Evolutionary conservation across 2,888 invertebrate species (phyloP), one percentile per base, ranked within the genome.

Genomic region (Rhimphoctona megacephalus): DNA sequence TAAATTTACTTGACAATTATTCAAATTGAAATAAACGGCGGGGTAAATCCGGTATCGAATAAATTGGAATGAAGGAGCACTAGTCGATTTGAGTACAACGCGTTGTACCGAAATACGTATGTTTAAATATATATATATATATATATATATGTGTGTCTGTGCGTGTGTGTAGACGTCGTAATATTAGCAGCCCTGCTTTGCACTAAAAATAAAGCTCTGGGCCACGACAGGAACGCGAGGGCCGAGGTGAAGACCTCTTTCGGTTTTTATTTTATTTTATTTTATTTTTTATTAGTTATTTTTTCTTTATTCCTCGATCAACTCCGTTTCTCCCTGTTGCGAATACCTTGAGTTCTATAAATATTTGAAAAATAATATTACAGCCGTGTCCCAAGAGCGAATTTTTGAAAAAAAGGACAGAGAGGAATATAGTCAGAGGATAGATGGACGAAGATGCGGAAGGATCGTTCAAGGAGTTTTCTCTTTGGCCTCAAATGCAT

Each of bases 381-480:
- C 25, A 0, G 25, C 25, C 5, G 14, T 57, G 57, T 57, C 0
- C 57, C 4, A 14, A 57, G 57, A 57, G 57, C 57, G 57, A 57
- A 57, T 57, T 25, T 57, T 57, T 1, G 25, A 22, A 39, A n/a
- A 14, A 36, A 39, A 19, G 11, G 33, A 19, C 9, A 36, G n/a
- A 66, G n/a, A 66, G 39, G 19, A 22, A 25, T 11, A 22, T 14
- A 30, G 25, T 25, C 33, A 7, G 49, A 19, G 82, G 74, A 85
- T 81, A 69, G 73, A 83, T 54, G 80, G 46, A 67, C 64, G 83
- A 64, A 74, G 82, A 85, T 61, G 83, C 43, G 83, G 85, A 78
- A 74, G 85, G 73, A 72, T 79, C 73, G 64, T 61, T 46, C 46
- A 36, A 66, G 64, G 73, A 39, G 22, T 46, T 73, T 79, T 83